These are phyloP conservation scores for Cryptotermes secundus DNA, from an alignment of 1,140 invertebrate species.

Conservation along the genomic window DNA sequence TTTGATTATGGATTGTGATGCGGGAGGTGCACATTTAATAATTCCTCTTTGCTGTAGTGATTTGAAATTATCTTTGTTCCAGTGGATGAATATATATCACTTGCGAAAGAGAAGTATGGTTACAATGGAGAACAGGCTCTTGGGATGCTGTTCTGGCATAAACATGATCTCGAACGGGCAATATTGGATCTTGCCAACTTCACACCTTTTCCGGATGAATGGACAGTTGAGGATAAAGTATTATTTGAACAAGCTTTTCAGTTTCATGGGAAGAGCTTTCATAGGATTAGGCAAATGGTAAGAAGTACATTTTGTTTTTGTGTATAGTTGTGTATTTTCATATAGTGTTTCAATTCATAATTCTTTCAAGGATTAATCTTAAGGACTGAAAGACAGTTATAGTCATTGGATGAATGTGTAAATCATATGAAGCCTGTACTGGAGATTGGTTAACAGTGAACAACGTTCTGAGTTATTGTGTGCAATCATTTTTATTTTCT, in stretches of 20 bases:
- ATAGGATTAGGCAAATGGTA: slow-evolving; percentile 96
- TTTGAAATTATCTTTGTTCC: slow-evolving; percentile 42
- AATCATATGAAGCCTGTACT: no score
- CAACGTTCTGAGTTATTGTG: no score
- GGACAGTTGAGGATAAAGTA: slow-evolving; percentile 97
- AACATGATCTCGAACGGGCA: slow-evolving; percentile 91
- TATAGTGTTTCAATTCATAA: no score
- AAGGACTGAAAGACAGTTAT: no score
- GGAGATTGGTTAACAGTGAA: no score
- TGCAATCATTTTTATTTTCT: no score
- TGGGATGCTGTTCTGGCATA: slow-evolving; percentile 98
- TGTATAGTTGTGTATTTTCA: no score
- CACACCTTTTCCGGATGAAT: slow-evolving; percentile 96
- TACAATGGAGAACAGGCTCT: slow-evolving; percentile 97
- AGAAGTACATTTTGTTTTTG: slow-evolving; percentile 39
- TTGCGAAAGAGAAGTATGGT: slow-evolving; percentile 97
- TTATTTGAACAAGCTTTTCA: slow-evolving; percentile 97
- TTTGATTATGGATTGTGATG: slow-evolving; percentile 23
- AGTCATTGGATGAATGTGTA: no score
- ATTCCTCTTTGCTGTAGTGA: neutral
- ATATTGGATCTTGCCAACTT: slow-evolving; percentile 93
- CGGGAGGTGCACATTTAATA: neutral
- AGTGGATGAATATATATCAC: slow-evolving; percentile 93
- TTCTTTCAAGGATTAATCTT: no score
- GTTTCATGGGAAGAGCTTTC: slow-evolving; percentile 98